Evolutionary conservation across 2,888 invertebrate genomes (phyloP), one percentile per base, ranked within the genome.

Genomic region (Drosophila mulleri): DNA sequence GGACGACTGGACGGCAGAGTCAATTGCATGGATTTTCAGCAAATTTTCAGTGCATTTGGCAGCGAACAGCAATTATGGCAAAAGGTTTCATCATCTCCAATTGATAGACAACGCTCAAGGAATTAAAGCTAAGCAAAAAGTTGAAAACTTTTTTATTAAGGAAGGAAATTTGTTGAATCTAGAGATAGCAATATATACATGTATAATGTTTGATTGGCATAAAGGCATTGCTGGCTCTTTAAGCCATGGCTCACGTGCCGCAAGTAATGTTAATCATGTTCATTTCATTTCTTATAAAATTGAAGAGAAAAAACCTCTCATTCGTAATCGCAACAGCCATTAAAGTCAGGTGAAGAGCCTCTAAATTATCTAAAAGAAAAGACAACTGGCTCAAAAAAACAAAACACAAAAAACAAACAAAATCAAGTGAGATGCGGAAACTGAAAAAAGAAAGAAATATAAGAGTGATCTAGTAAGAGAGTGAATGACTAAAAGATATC

Each of bases 21-120:
- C 77, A 82, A 85, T 83, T 87, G 87, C 75, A 69, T 61, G 64
- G 66, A 83, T 83, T 78, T 82, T 76, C 66, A 71, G 70, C 70
- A 59, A 70, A 76, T 76, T 77, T 74, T 48, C 60, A 60, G 47
- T 54, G 80, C 72, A 75, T 82, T 84, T 81, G 61, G 67, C 69
- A 79, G 67, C 67, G 39, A 76, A n/a, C 29, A 5, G 29, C 29
- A 29, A 29, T 29, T 29, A 29, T 29, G 29, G 29, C 8, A 29
- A 29, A 29, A 5, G 20, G 26, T 20, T 53, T 23, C 37, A 39
- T 50, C 50, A 50, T 50, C 50, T 50, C 32, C 50, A 50, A 50
- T 50, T 35, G 50, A 50, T 50, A 4, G 50, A 4, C 48, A 37
- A 53, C 37, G 9, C 20, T 53, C 23, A 37, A 50, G 48, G 48